phyloP scores from a whole-genome alignment of 2,113 vertebrate species.

The Trematomus loennbergii region DNA sequence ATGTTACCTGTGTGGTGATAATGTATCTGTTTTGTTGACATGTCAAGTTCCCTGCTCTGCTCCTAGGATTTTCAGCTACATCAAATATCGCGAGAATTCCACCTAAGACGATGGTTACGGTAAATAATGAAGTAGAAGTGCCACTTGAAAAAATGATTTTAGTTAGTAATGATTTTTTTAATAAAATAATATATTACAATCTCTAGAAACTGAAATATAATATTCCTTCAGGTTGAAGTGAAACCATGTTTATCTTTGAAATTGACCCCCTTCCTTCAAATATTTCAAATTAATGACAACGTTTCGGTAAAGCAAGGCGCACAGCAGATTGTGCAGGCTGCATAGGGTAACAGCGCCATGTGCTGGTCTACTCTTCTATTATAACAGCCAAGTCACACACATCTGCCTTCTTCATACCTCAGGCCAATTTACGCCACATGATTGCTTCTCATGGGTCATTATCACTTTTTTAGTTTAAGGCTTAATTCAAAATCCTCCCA shows the following conservation, averaged over 20 bases:
- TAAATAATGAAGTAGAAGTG: slow-evolving; percentile 45
- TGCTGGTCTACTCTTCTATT: slow-evolving; percentile 18
- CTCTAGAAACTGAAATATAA: accelerated
- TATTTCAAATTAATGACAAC: not conserved
- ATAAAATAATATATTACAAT: accelerated
- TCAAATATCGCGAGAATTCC: slow-evolving; percentile 70
- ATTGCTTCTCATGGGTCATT: slow-evolving; percentile 58
- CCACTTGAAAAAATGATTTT: not conserved
- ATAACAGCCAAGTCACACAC: slow-evolving; percentile 10
- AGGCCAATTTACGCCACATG: slow-evolving; percentile 29
- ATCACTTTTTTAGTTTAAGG: slow-evolving; percentile 42
- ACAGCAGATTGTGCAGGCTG: not conserved
- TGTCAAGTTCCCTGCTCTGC: slow-evolving; percentile 59
- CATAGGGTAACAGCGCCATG: slow-evolving; percentile 44
- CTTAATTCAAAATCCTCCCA: slow-evolving; percentile 26
- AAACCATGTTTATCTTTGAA: not conserved
- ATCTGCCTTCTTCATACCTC: slow-evolving; percentile 11
- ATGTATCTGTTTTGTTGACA: slow-evolving; percentile 76
- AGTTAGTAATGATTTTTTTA: not conserved
- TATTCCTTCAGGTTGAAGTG: accelerated
- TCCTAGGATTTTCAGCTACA: slow-evolving; percentile 44
- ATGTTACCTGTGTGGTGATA: slow-evolving; percentile 72
- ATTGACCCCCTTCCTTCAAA: not conserved
- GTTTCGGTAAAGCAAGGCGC: slow-evolving; percentile 60
- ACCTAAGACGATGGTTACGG: not conserved